phyloP scores from a whole-genome alignment of 2,888 invertebrate genomes.

The Drosophila austrosaltans region DNA sequence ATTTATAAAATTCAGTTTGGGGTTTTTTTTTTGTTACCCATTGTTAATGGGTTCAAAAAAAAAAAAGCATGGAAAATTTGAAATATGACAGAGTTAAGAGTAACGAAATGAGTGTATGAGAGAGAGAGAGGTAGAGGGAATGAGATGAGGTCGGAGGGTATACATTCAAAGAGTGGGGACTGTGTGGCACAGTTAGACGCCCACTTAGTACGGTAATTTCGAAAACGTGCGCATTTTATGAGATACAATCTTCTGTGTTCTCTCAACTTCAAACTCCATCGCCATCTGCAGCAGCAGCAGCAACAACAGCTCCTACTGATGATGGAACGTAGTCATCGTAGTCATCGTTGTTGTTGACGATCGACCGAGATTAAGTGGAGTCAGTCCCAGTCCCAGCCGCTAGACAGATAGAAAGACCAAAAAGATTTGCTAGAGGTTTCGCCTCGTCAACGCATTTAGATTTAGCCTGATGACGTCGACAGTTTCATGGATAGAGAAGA shows the following conservation, averaged over 20 bases:
- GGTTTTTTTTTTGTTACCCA: conserved; percentile 18
- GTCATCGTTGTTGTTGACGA: conserved; percentile 41
- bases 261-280: conserved; percentile 38
- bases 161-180: conserved; percentile 40
- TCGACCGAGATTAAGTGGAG: conserved; percentile 70
- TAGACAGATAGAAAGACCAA: conserved; percentile 35
- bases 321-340: conserved; percentile 39
- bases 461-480: conserved; percentile 66
- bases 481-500: conserved; percentile 21
- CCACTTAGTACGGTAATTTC: conserved; percentile 83
- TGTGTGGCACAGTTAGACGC: conserved; percentile 79
- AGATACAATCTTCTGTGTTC: conserved; percentile 76
- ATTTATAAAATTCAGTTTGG: not conserved
- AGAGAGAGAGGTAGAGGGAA: not conserved
- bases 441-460: conserved; percentile 44
- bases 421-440: conserved; percentile 29
- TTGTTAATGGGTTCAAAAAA: conserved; percentile 65
- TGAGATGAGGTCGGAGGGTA: conserved; percentile 42
- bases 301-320: conserved; percentile 34
- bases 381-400: conserved; percentile 18
- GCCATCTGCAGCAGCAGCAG: conserved; percentile 13
- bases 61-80: conserved; percentile 78
- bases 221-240: conserved; percentile 82
- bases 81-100: conserved; percentile 43
- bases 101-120: conserved; percentile 8